A percentile compares a stretch with the other conserved stretches of the same genome.
Evolutionary conservation across 2,888 invertebrate species (phyloP).

Genomic region (Amphipyra tragopoginis): DNA sequence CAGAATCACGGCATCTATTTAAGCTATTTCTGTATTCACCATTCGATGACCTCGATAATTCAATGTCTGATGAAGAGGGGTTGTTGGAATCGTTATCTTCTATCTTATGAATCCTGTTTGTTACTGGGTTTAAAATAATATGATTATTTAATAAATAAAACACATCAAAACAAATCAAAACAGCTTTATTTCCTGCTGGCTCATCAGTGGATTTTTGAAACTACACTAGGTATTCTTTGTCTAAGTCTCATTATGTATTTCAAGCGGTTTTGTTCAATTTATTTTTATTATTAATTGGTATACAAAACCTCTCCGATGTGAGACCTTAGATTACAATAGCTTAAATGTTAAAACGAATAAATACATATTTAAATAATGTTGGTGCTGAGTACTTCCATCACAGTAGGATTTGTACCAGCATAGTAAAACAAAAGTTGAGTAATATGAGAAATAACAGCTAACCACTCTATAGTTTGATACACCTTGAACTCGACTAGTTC

Average conservation of each 20-base stretch:
- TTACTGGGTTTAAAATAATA: neutral
- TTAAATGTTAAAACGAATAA: slow-evolving; percentile 64
- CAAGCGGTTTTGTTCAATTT: slow-evolving; percentile 61
- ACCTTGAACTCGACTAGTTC: slow-evolving; percentile 58
- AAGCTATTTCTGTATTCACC: too few species aligned
- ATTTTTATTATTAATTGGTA: slow-evolving; percentile 55
- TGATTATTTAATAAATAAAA: slow-evolving; percentile 66
- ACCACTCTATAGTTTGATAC: slow-evolving; percentile 49
- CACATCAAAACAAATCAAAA: slow-evolving; percentile 85
- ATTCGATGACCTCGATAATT: too few species aligned
- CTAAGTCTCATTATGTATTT: slow-evolving; percentile 64
- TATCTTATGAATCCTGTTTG: too few species aligned
- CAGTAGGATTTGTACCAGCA: slow-evolving; percentile 65
- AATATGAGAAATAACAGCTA: slow-evolving; percentile 62
- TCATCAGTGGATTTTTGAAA: slow-evolving; percentile 81
- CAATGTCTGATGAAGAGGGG: too few species aligned
- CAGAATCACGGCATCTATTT: too few species aligned
- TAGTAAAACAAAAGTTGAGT: slow-evolving; percentile 57
- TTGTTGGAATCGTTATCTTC: too few species aligned
- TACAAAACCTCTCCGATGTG: slow-evolving; percentile 65
- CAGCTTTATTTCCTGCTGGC: slow-evolving; percentile 88
- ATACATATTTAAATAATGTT: slow-evolving; percentile 63
- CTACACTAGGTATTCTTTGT: slow-evolving; percentile 73
- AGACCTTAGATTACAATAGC: slow-evolving; percentile 67
- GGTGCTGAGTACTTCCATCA: slow-evolving; percentile 64